Evolutionary conservation across 2,113 vertebrate species (phyloP), one percentile per base, ranked within the genome.

Genomic region (Vicugna pacos): DNA sequence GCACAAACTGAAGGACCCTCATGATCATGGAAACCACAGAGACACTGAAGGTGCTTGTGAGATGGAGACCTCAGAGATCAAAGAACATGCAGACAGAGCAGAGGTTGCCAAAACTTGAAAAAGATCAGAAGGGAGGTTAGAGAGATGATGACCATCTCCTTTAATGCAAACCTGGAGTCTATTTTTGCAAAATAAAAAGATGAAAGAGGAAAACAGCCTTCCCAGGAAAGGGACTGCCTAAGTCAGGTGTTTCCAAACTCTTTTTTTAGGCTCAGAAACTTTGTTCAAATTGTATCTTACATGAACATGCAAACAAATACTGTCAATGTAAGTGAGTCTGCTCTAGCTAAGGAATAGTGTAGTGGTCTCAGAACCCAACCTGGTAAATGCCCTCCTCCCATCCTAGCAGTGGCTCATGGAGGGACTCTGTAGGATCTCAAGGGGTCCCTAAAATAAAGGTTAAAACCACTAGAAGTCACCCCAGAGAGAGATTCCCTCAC

Each of bases 381-480:
- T 30, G 6, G 11, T 72, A 73, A 82, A 70, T 46, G 56, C 30
- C 54, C n/a, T 81, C 65, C 83, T 73, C 73, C 32, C 22, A 26
- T 46, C 42, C 30, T 28, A 83, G 42, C 35, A 83, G 62, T 30
- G 30, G 17, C 13, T 60, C 14, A 17, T 42, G 32, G 42, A 60
- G 50, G 13, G 38, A 86, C 22, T 26, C 30, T 32, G 2, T 20
- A 56, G 15, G 52, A 72, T 6, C n/a, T 60, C 81, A 32, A 77
- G 50, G 16, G 13, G n/a, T 77, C 22, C 19, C 52, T 64, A 79
- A 79, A 67, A n/a, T 22, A 60, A 89, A 96, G 24, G 70, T 93
- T 80, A 91, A 94, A 95, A 80, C 32, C 35, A 90, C 56, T 60
- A 28, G 32, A 89, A 73, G 50, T 90, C 54, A 88, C 7, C 72